Conservation (phyloP, 2,113 vertebrate species). For the Pseudopodoces humilis region DNA sequence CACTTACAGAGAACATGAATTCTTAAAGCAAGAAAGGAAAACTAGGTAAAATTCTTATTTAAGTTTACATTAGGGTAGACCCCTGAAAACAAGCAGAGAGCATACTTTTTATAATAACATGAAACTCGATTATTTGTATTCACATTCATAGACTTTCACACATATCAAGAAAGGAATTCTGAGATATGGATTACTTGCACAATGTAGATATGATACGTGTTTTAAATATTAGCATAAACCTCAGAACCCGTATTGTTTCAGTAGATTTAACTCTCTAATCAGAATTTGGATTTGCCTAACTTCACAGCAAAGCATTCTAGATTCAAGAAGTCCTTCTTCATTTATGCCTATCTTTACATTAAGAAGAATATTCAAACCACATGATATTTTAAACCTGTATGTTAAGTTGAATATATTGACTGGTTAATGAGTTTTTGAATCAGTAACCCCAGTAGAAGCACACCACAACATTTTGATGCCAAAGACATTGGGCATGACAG, state of each 20-base stretch:
- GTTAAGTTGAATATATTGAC: not conserved
- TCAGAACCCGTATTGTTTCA: not conserved
- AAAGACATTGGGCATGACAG: conserved; percentile 46
- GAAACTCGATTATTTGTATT: not conserved
- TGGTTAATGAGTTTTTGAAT: not conserved
- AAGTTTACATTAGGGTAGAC: conserved; percentile 14
- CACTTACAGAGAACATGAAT: conserved; percentile 42
- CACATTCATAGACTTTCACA: not conserved
- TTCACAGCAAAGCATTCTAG: not conserved
- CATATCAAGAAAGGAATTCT: not conserved
- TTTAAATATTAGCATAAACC: not conserved
- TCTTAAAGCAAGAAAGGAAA: not conserved
- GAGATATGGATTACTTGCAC: not conserved
- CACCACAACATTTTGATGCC: conserved; percentile 68
- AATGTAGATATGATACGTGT: not conserved
- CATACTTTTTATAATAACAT: not conserved
- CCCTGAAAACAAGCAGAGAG: not conserved
- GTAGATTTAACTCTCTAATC: not conserved
- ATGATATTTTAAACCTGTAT: not conserved
- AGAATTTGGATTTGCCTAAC: not conserved
- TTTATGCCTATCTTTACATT: not conserved
- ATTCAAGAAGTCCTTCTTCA: not conserved
- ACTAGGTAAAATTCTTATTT: not conserved
- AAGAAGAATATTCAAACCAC: not conserved
- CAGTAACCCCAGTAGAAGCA: not conserved